These are phyloP conservation scores for Rhysida immarginata DNA, from an alignment of 1,140 invertebrate genomes.

Conservation along the genomic window DNA sequence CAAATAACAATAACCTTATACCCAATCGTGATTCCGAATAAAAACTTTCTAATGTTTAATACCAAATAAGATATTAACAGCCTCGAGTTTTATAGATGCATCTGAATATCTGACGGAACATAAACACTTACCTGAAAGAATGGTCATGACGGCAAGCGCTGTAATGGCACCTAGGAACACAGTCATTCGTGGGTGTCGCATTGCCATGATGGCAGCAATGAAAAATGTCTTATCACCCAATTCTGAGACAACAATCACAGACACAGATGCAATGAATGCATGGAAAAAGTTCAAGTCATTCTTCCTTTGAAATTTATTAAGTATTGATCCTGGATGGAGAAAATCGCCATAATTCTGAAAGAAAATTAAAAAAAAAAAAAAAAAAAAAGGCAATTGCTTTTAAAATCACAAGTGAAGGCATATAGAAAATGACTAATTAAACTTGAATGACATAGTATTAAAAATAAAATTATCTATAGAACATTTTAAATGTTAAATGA, in stretches of 20 bases:
- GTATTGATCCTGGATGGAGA: constrained; percentile 2
- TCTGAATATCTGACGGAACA: not conserved
- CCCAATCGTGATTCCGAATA: not conserved
- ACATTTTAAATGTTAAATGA: too few species aligned
- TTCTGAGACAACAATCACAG: constrained; percentile 94
- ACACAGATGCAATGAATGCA: constrained; percentile 84
- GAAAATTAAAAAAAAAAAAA: too few species aligned
- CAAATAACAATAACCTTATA: constrained; percentile 6
- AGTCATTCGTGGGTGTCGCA: constrained; percentile 82
- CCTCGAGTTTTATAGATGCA: not conserved
- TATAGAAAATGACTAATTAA: too few species aligned
- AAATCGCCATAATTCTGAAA: constrained; percentile 5
- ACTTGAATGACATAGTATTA: too few species aligned
- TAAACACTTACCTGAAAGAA: constrained; percentile 57
- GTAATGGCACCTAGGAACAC: constrained; percentile 87
- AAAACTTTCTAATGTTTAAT: constrained; percentile 3
- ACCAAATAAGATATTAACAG: not conserved
- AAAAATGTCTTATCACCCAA: constrained; percentile 99
- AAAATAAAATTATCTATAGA: too few species aligned
- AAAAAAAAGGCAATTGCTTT: too few species aligned
- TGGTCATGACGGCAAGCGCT: constrained; percentile 86
- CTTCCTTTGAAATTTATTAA: not conserved
- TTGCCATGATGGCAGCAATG: constrained; percentile 98
- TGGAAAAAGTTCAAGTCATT: constrained; percentile 59
- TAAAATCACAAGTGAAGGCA: too few species aligned